Conservation (phyloP, 2,797 vertebrate species). For the Simalia tracyae region DNA sequence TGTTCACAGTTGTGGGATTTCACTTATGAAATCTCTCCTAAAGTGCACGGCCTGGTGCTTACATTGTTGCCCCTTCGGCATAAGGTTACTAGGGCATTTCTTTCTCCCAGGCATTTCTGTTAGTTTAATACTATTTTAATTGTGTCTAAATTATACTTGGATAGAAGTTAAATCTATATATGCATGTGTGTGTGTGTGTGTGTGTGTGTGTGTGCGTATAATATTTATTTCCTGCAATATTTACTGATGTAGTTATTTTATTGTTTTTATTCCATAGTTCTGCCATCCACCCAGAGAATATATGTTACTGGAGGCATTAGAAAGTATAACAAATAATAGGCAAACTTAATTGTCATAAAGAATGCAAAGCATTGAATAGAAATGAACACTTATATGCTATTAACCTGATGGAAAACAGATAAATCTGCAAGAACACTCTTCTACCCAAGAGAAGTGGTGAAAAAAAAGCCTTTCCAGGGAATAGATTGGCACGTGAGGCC, state of each 20-base stretch:
- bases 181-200: not conserved
- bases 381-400: not conserved
- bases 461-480: not conserved
- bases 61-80: not conserved
- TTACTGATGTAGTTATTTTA: not conserved
- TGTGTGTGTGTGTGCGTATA: not conserved
- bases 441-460: slow-evolving; percentile 32
- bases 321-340: not conserved
- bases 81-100: not conserved
- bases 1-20: not conserved
- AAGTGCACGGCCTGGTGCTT: not conserved
- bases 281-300: not conserved
- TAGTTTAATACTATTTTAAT: not conserved
- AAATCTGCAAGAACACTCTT: not conserved
- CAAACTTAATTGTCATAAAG: not conserved
- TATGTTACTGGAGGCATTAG: not conserved
- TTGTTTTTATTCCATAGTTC: not conserved
- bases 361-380: not conserved
- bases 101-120: not conserved
- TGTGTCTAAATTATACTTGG: not conserved
- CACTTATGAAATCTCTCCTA: not conserved
- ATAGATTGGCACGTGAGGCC: slow-evolving; percentile 45
- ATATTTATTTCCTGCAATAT: not conserved
- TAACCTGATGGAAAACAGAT: slow-evolving; percentile 4
- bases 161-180: not conserved